Conservation (phyloP, 1,140 invertebrate species). For the Euschistus heros region DNA sequence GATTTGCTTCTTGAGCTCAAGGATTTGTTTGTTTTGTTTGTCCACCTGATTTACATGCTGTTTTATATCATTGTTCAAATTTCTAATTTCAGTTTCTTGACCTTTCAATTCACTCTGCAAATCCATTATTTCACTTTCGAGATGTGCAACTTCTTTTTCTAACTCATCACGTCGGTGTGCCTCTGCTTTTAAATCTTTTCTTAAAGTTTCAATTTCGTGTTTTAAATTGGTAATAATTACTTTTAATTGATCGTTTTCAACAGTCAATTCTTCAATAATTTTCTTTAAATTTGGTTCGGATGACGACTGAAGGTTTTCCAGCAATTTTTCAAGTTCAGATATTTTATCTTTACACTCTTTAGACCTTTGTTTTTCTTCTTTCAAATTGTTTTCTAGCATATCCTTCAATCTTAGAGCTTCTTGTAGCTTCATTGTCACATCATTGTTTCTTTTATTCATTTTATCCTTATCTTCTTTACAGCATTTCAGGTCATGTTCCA, state of each 20-base stretch:
- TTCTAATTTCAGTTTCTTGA: constrained; percentile 10
- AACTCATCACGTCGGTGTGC: neutral
- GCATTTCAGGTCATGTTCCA: constrained; percentile 1
- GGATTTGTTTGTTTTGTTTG: neutral
- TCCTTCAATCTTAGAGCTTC: neutral
- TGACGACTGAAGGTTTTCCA: neutral
- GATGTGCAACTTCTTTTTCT: neutral
- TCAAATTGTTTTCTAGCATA: constrained; percentile 1
- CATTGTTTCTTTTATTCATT: neutral
- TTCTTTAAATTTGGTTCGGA: no score
- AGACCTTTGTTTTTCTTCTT: neutral
- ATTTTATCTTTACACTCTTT: neutral
- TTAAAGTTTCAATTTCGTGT: neutral
- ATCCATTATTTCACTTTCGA: constrained; percentile 3
- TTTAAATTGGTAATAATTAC: neutral
- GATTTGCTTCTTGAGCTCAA: neutral
- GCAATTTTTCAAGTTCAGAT: neutral
- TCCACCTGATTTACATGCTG: neutral
- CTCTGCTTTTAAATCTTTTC: constrained; percentile 9
- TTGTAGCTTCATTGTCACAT: constrained; percentile 7
- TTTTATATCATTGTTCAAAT: constrained; percentile 15
- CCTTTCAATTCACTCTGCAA: neutral
- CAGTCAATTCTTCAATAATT: neutral
- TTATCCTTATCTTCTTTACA: neutral
- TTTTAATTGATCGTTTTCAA: constrained; percentile 17